A percentile compares a stretch with the other conserved stretches of the same genome.
phyloP scores from a whole-genome alignment of 1,140 invertebrate species.

The Cyclargus thomasi region DNA sequence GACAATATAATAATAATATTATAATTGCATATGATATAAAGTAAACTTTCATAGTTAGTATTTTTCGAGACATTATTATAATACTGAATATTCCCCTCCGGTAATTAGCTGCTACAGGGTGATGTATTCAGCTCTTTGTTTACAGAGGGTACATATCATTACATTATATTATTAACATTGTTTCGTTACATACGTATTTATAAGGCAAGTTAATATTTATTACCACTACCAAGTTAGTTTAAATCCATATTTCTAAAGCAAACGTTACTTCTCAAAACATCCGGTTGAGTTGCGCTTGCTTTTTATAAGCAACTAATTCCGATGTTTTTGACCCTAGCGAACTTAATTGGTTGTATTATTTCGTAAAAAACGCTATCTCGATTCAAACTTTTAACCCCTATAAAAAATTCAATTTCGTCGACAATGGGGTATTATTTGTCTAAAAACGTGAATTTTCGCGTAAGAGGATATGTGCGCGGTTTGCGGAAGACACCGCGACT shows the following conservation, averaged over 20 bases:
- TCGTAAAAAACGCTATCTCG: neutral
- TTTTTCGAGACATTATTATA: slow-evolving; percentile 19
- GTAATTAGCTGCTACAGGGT: slow-evolving; percentile 49
- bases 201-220: no score
- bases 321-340: neutral
- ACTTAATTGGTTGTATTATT: neutral
- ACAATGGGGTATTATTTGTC: neutral
- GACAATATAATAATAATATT: neutral
- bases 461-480: slow-evolving; percentile 31
- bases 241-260: no score
- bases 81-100: slow-evolving; percentile 31
- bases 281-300: no score
- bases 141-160: slow-evolving; percentile 64
- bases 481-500: slow-evolving; percentile 57
- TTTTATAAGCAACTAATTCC: neutral
- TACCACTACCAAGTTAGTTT: no score
- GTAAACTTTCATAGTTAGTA: neutral
- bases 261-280: no score
- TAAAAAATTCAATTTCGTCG: neutral
- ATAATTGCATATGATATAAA: neutral
- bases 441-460: slow-evolving; percentile 17
- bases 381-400: slow-evolving; percentile 7
- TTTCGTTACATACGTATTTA: slow-evolving; percentile 32
- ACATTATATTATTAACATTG: slow-evolving; percentile 48
- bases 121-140: slow-evolving; percentile 65